Conservation (phyloP, 2,888 invertebrate species). For the Macrosoma leucophasiata region DNA sequence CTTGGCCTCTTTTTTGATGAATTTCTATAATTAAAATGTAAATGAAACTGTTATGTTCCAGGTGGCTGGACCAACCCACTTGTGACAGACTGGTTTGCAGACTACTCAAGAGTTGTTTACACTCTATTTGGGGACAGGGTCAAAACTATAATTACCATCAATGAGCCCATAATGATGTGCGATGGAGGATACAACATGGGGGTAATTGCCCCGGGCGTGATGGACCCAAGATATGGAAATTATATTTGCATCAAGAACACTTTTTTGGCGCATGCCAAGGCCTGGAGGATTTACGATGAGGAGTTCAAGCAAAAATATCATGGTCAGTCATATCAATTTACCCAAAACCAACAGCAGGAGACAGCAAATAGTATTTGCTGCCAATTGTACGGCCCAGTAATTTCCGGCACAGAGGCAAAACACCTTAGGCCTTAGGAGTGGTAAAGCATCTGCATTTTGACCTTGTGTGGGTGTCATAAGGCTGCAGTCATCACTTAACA, state of each 20-base stretch:
- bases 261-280: conserved; percentile 79
- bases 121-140: conserved; percentile 75
- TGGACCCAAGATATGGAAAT: conserved; percentile 52
- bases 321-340: conserved; percentile 38
- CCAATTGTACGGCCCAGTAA: not conserved
- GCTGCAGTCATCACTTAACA: too few species aligned
- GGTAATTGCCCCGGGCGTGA: conserved; percentile 40
- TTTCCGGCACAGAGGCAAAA: not conserved
- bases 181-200: conserved; percentile 49
- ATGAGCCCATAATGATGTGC: conserved; percentile 75
- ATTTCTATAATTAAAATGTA: too few species aligned
- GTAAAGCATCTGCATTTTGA: too few species aligned
- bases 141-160: conserved; percentile 81
- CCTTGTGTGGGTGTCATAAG: too few species aligned
- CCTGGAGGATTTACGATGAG: conserved; percentile 73
- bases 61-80: conserved; percentile 79
- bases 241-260: conserved; percentile 79
- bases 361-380: not conserved
- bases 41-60: too few species aligned
- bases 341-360: not conserved
- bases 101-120: conserved; percentile 73
- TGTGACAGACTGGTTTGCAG: conserved; percentile 73
- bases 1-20: too few species aligned
- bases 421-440: not conserved
- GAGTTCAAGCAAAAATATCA: conserved; percentile 63